Conservation (phyloP, 1,140 invertebrate genomes). For the Drosophila leontia region DNA sequence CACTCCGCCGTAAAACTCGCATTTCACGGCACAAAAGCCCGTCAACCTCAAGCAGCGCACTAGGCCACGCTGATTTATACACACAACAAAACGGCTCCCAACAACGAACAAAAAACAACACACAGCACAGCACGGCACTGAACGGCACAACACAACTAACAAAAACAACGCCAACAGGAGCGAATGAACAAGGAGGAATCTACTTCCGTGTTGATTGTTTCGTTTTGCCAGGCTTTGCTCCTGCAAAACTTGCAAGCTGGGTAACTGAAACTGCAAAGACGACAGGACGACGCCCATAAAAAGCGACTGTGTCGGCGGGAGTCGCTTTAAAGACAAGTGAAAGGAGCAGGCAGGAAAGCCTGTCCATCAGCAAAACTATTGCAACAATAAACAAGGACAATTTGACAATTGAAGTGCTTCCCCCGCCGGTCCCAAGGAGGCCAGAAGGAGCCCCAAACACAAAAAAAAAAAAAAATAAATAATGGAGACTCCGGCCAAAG, state of each 20-base stretch:
- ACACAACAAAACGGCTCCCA: conserved; percentile 38
- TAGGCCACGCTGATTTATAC: conserved; percentile 78
- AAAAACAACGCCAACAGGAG: conserved; percentile 49
- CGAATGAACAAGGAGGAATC: conserved; percentile 47
- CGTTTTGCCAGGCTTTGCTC: conserved; percentile 61
- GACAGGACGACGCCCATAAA: conserved; percentile 73
- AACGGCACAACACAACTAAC: conserved; percentile 13
- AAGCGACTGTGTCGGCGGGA: conserved; percentile 75
- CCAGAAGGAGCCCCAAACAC: conserved; percentile 16
- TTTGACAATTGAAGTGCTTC: conserved; percentile 82
- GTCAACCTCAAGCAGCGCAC: conserved; percentile 79
- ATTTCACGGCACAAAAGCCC: conserved; percentile 66
- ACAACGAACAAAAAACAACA: conserved; percentile 19
- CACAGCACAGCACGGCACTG: conserved; percentile 19
- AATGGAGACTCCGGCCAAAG: conserved; percentile 29
- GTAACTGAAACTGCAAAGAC: conserved; percentile 42
- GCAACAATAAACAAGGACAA: conserved; percentile 83
- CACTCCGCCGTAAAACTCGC: conserved; percentile 78
- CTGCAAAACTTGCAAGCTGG: conserved; percentile 25
- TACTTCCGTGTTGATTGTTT: conserved; percentile 81
- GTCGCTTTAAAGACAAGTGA: conserved; percentile 79
- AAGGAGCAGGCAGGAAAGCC: conserved; percentile 68
- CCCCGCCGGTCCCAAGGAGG: conserved; percentile 8
- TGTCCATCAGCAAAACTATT: conserved; percentile 81
- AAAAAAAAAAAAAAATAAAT: neutral